Conservation (phyloP, 2,888 invertebrate genomes). For the Campaea margaritaria region DNA sequence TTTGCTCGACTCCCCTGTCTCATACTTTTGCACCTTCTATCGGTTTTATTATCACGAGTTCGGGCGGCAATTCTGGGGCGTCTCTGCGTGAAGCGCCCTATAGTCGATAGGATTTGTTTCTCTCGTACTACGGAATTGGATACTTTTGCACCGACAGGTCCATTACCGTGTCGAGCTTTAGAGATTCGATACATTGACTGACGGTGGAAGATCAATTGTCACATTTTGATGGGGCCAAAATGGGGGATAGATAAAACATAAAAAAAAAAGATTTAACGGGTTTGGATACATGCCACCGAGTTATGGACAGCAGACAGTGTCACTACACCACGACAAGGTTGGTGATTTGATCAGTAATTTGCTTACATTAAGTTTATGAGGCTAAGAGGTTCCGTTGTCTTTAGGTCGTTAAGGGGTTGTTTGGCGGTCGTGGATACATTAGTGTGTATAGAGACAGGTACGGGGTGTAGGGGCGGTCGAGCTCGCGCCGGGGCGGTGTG, state of each 20-base stretch:
- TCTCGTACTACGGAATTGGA: slow-evolving; percentile 19
- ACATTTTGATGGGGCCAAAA: background rate
- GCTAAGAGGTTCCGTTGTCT: slow-evolving; percentile 32
- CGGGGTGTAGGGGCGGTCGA: slow-evolving; percentile 62
- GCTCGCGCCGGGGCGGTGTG: slow-evolving; percentile 78
- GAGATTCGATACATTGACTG: slow-evolving; percentile 11
- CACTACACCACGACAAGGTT: background rate
- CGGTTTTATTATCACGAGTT: slow-evolving; percentile 28
- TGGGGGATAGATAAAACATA: background rate
- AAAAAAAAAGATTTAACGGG: too few species aligned
- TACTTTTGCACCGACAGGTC: slow-evolving; percentile 21
- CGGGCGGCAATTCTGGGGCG: slow-evolving; percentile 36
- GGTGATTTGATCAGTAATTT: slow-evolving; percentile 9
- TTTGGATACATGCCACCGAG: background rate
- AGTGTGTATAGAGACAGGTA: slow-evolving; percentile 55
- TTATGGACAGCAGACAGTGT: background rate
- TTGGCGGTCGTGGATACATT: slow-evolving; percentile 53
- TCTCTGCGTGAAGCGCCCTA: slow-evolving; percentile 35
- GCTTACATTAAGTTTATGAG: slow-evolving; percentile 25
- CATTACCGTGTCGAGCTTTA: slow-evolving; percentile 26
- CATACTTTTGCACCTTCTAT: slow-evolving; percentile 33
- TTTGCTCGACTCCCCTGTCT: slow-evolving; percentile 68
- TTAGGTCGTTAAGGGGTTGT: slow-evolving; percentile 45
- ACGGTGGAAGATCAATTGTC: slow-evolving; percentile 13
- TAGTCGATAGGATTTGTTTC: slow-evolving; percentile 34